These are phyloP conservation scores for Centrocercus urophasianus DNA, from an alignment of 2,113 vertebrate species.

Conservation along the genomic window DNA sequence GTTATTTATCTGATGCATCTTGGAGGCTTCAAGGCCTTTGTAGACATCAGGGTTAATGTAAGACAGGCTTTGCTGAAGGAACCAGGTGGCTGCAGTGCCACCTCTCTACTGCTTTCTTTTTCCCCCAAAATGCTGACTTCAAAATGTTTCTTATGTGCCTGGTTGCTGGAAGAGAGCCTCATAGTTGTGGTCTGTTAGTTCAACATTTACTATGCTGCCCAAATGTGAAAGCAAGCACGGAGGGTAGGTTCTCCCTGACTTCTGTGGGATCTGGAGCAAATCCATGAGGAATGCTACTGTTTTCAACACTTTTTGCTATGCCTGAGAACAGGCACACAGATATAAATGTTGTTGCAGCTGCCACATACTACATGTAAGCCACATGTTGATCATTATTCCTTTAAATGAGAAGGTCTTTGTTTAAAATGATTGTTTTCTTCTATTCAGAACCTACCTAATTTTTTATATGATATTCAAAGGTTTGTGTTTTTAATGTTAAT, in stretches of 20 bases:
- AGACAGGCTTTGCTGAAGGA: neutral
- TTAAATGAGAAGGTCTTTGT: constrained; percentile 25
- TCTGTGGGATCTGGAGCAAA: constrained; percentile 63
- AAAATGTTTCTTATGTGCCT: neutral
- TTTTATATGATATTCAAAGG: neutral
- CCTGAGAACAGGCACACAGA: constrained; percentile 34
- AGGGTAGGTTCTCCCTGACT: constrained; percentile 26
- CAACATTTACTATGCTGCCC: constrained; percentile 12
- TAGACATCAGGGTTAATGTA: neutral
- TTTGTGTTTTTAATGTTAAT: neutral
- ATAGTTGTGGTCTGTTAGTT: constrained; percentile 51
- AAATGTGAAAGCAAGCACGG: constrained; percentile 33
- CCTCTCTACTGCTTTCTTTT: neutral
- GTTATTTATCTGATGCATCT: neutral
- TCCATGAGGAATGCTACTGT: constrained; percentile 59
- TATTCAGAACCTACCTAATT: neutral
- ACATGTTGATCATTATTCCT: constrained; percentile 44
- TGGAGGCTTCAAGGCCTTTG: neutral
- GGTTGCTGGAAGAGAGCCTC: neutral
- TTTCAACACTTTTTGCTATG: constrained; percentile 66
- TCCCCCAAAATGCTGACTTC: neutral
- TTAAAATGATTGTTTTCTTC: neutral
- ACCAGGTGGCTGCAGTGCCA: neutral
- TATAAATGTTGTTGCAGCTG: constrained; percentile 62
- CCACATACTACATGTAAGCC: neutral